phyloP scores from a whole-genome alignment of 1,140 invertebrate genomes.

The Hypothenemus hampei region DNA sequence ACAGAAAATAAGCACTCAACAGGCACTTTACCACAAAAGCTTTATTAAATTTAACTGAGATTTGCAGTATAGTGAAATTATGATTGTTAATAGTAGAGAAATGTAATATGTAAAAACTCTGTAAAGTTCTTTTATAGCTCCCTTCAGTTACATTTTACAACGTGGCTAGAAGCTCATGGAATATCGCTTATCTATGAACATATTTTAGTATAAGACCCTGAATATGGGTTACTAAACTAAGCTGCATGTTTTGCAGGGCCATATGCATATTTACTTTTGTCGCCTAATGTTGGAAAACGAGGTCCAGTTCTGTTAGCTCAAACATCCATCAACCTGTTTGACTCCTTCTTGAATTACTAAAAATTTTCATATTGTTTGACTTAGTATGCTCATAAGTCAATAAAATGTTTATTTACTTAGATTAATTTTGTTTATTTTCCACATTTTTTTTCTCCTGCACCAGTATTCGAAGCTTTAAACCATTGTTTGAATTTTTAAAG shows the following conservation, averaged over 20 bases:
- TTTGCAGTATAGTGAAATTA: no score
- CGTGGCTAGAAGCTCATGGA: conserved; percentile 16
- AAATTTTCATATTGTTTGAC: no score
- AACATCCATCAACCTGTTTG: conserved; percentile 18
- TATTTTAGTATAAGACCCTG: conserved; percentile 16
- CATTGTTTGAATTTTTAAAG: no score
- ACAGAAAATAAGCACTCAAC: conserved; percentile 24
- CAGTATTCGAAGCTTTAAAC: no score
- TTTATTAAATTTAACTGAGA: conserved; percentile 21
- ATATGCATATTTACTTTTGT: conserved; percentile 24
- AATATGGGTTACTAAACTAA: conserved; percentile 27
- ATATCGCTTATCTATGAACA: conserved; percentile 21
- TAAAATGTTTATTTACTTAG: no score
- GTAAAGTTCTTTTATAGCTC: no score
- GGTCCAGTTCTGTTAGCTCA: conserved; percentile 18
- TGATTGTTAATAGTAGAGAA: no score
- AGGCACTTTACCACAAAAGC: conserved; percentile 17
- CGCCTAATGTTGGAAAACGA: conserved; percentile 18
- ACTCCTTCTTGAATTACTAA: no score
- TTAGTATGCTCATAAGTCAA: no score
- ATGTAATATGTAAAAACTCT: no score
- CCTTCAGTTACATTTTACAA: conserved; percentile 14
- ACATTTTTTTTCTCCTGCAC: no score
- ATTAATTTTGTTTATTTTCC: no score
- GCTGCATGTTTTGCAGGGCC: conserved; percentile 14